These are phyloP conservation scores for Sarotherodon lohbergeri DNA, from an alignment of 2,113 vertebrate genomes.

Conservation along the genomic window DNA sequence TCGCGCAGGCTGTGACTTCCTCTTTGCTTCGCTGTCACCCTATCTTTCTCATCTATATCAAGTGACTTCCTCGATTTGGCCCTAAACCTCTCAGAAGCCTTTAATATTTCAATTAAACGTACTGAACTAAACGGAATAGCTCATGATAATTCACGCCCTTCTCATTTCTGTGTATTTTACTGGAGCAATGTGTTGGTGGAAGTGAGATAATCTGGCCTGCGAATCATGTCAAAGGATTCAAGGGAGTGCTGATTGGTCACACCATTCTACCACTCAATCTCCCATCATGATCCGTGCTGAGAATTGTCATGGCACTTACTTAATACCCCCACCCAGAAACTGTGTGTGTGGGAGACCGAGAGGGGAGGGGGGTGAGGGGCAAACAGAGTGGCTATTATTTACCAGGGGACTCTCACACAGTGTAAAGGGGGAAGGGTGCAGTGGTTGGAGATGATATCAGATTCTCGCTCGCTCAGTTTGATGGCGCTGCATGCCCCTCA, in stretches of 20 bases:
- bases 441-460: conserved; percentile 43
- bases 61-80: background rate
- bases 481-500: background rate
- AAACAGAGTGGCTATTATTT: conserved; percentile 66
- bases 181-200: background rate
- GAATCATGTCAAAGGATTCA: conserved; percentile 53
- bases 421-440: conserved; percentile 19
- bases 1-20: conserved; percentile 9
- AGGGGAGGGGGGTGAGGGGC: background rate
- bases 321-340: conserved; percentile 32
- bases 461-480: conserved; percentile 18
- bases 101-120: conserved; percentile 29
- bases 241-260: conserved; percentile 62
- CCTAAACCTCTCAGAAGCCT: background rate
- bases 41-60: conserved; percentile 15
- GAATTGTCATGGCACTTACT: conserved; percentile 65
- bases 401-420: background rate
- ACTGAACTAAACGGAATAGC: background rate
- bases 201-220: conserved; percentile 44
- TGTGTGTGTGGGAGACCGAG: background rate
- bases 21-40: background rate
- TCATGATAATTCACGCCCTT: background rate
- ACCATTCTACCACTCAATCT: conserved; percentile 55
- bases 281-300: conserved; percentile 56
- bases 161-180: background rate